phyloP scores from a whole-genome alignment of 2,888 invertebrate genomes.

The Sacculina carcini region DNA sequence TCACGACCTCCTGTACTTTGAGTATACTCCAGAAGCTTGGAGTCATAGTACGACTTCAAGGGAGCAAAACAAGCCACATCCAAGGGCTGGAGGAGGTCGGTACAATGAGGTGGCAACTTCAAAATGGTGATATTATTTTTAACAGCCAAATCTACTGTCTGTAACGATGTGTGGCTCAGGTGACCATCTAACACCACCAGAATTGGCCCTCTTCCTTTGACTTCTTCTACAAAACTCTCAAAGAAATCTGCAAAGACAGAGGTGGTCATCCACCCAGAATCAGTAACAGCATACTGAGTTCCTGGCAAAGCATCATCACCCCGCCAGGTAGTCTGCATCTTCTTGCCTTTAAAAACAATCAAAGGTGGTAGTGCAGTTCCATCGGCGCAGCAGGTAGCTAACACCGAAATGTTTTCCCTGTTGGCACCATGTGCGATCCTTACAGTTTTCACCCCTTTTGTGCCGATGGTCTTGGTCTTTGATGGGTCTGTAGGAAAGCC shows the following conservation, averaged over 20 bases:
- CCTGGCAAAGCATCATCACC: too few relatives aligned
- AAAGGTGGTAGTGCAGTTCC: conserved; percentile 2
- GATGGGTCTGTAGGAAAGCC: conserved; percentile 5
- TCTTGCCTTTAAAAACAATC: too few relatives aligned
- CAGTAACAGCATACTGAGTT: conserved; percentile 7
- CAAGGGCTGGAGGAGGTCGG: conserved; percentile 6
- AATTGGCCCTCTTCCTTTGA: background rate
- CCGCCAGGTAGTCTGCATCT: too few relatives aligned
- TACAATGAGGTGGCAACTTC: conserved; percentile 5
- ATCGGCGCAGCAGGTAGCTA: too few relatives aligned
- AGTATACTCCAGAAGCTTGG: too few relatives aligned
- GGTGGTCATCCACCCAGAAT: too few relatives aligned
- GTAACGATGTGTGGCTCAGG: background rate
- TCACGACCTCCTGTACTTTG: background rate
- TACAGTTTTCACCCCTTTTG: conserved; percentile 5
- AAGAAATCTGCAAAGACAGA: background rate
- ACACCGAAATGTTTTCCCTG: conserved; percentile 4
- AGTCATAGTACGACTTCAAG: too few relatives aligned
- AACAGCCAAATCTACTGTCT: background rate
- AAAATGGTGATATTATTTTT: conserved; percentile 6
- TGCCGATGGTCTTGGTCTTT: conserved; percentile 3
- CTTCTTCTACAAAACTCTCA: background rate
- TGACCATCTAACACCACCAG: conserved; percentile 7
- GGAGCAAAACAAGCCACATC: too few relatives aligned
- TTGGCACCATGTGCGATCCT: conserved; percentile 1